These are phyloP conservation scores for Acropora yongei DNA, from an alignment of 64 coral and sea anemone species.

Conservation along the genomic window DNA sequence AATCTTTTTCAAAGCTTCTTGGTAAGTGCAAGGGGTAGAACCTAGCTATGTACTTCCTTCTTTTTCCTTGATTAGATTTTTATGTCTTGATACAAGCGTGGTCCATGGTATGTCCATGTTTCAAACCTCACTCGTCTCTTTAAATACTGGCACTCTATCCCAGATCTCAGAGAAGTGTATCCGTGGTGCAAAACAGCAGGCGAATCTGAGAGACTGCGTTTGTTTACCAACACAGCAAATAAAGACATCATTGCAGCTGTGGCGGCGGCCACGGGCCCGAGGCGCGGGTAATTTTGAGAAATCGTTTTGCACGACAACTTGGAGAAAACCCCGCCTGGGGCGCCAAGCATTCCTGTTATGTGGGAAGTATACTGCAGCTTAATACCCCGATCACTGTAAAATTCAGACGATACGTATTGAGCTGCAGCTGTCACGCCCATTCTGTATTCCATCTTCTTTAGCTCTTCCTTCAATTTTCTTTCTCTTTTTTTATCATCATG, in stretches of 20 bases:
- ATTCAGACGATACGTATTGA: neutral
- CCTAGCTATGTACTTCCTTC: constrained; percentile 1
- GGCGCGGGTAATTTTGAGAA: neutral
- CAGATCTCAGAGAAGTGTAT: neutral
- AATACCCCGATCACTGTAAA: neutral
- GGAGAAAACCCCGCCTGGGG: neutral
- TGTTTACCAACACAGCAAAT: neutral
- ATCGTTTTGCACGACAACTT: neutral
- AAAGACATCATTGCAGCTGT: neutral
- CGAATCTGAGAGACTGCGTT: neutral
- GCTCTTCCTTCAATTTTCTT: neutral
- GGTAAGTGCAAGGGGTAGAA: neutral
- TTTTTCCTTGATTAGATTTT: constrained; percentile 20
- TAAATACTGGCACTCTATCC: constrained; percentile 21
- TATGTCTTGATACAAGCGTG: neutral
- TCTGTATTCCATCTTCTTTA: neutral
- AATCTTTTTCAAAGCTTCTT: neutral
- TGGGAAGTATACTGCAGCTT: constrained; percentile 5
- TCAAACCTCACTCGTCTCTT: neutral
- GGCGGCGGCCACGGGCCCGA: neutral
- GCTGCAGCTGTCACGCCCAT: neutral
- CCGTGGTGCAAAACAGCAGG: neutral
- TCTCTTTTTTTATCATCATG: neutral
- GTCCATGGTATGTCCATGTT: neutral
- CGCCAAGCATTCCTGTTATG: neutral